phyloP scores from a whole-genome alignment of 2,888 invertebrate species.

The Chirona hameri region DNA sequence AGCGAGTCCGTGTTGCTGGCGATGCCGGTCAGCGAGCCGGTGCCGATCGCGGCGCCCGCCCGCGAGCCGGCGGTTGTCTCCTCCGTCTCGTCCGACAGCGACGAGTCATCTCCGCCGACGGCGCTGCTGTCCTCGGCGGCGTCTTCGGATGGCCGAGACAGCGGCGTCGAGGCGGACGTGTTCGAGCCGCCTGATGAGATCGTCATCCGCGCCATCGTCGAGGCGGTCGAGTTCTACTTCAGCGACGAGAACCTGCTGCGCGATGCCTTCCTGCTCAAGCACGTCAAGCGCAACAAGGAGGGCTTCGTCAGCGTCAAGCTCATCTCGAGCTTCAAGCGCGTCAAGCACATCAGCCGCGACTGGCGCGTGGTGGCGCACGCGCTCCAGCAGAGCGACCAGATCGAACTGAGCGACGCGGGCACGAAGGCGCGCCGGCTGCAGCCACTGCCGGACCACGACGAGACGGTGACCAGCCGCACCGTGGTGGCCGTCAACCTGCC shows the following conservation, averaged over 20 bases:
- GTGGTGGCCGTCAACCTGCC: constrained; percentile 83
- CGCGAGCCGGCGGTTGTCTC: neutral
- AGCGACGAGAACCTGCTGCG: constrained; percentile 92
- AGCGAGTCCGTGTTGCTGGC: neutral
- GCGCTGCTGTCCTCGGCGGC: neutral
- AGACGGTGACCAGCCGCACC: constrained; percentile 86
- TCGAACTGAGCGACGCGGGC: constrained; percentile 85
- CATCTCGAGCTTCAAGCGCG: constrained; percentile 90
- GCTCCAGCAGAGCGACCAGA: constrained; percentile 65
- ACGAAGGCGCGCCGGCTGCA: constrained; percentile 83
- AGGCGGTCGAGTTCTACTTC: constrained; percentile 84
- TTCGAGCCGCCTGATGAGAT: constrained; percentile 39
- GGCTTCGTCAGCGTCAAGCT: constrained; percentile 92
- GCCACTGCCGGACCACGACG: constrained; percentile 82
- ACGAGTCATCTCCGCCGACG: neutral
- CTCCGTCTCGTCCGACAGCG: constrained; percentile 4
- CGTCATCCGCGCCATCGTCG: constrained; percentile 35
- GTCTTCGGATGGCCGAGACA: constrained; percentile 35
- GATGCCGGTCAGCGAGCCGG: neutral
- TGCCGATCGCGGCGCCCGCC: neutral
- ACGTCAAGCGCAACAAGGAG: constrained; percentile 90
- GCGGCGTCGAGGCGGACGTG: constrained; percentile 40
- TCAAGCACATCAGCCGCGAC: constrained; percentile 89
- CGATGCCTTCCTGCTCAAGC: constrained; percentile 91
- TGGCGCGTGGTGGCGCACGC: constrained; percentile 90